Evolutionary conservation across 2,888 invertebrate genomes (phyloP).

Genomic region (Vandiemenella viatica): DNA sequence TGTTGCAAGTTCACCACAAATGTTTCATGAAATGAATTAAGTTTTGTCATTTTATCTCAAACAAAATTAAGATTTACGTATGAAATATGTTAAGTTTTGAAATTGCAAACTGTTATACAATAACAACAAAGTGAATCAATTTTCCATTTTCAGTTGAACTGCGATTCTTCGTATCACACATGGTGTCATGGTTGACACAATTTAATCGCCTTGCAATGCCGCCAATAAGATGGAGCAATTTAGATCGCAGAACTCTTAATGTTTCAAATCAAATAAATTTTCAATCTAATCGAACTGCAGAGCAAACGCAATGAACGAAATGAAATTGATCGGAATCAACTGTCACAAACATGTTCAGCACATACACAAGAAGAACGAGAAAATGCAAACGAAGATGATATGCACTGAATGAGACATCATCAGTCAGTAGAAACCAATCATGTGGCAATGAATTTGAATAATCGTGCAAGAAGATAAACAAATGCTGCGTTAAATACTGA

Average conservation of each 20-base stretch:
- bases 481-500: slow-evolving; percentile 8
- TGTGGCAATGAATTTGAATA: slow-evolving; percentile 12
- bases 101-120: too few species aligned
- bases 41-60: too few species aligned
- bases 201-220: too few species aligned
- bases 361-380: slow-evolving; percentile 11
- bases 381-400: slow-evolving; percentile 11
- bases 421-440: slow-evolving; percentile 10
- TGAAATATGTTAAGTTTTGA: too few species aligned
- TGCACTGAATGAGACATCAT: slow-evolving; percentile 11
- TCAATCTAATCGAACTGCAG: not conserved
- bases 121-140: too few species aligned
- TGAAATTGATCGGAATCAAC: slow-evolving; percentile 5
- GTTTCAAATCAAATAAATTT: not conserved
- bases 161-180: too few species aligned
- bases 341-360: slow-evolving; percentile 5
- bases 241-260: not conserved
- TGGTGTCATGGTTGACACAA: too few species aligned
- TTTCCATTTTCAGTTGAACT: not conserved
- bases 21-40: not conserved
- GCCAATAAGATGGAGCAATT: not conserved
- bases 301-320: slow-evolving; percentile 10
- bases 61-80: not conserved
- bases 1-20: not conserved
- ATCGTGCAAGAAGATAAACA: slow-evolving; percentile 9